Conservation (phyloP, 1,140 invertebrate species). For the Lepidostoma basale region DNA sequence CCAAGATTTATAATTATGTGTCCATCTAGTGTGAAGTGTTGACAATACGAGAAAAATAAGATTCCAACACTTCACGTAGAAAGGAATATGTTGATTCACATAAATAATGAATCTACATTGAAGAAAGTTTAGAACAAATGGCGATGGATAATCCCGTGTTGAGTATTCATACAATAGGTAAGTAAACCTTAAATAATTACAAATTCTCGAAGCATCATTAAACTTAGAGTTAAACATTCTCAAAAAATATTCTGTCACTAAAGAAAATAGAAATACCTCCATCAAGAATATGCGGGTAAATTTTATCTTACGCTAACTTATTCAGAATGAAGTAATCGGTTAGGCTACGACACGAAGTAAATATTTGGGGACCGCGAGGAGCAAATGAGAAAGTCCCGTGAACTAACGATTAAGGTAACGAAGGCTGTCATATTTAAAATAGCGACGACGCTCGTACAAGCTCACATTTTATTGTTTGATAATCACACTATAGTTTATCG, state of each 20-base stretch:
- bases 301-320: neutral
- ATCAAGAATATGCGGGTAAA: slow-evolving; percentile 14
- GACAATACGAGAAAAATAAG: no score
- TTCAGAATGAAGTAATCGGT: neutral
- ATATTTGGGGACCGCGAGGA: neutral
- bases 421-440: slow-evolving; percentile 27
- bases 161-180: slow-evolving; percentile 10
- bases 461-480: slow-evolving; percentile 35
- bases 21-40: no score
- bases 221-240: slow-evolving; percentile 13
- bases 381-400: neutral
- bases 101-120: no score
- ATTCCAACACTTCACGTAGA: no score
- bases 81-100: no score
- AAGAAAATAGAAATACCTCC: neutral
- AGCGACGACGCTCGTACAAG: slow-evolving; percentile 27
- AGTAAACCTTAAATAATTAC: no score
- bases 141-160: no score
- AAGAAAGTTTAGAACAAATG: no score
- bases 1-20: no score
- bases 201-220: neutral
- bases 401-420: neutral
- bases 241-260: slow-evolving; percentile 7
- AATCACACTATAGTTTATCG: slow-evolving; percentile 28
- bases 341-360: no score